These are phyloP conservation scores for Abrostola tripartita DNA, from an alignment of 2,888 invertebrate species.

Conservation along the genomic window DNA sequence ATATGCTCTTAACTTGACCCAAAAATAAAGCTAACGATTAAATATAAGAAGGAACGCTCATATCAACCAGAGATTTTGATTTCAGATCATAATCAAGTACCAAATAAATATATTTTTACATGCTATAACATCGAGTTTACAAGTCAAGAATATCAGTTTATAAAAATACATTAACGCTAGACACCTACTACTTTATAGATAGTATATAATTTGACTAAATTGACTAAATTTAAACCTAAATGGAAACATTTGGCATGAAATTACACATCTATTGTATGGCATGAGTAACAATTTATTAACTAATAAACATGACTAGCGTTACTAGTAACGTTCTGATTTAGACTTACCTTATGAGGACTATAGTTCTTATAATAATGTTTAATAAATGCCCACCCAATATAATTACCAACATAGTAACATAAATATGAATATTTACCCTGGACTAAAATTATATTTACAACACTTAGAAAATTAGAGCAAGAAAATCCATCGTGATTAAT, in stretches of 20 bases:
- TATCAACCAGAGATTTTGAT: constrained; percentile 42
- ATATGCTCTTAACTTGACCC: constrained; percentile 33
- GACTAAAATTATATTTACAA: constrained; percentile 53
- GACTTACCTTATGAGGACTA: constrained; percentile 45
- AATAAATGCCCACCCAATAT: constrained; percentile 43
- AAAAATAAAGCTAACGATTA: constrained; percentile 34
- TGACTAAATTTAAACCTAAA: constrained; percentile 52
- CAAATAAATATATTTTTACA: constrained; percentile 30
- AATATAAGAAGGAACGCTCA: constrained; percentile 37
- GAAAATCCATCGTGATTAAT: constrained; percentile 29
- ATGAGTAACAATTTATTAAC: constrained; percentile 55
- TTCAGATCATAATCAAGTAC: constrained; percentile 37
- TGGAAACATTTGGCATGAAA: constrained; percentile 64
- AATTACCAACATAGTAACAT: constrained; percentile 37
- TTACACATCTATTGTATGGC: constrained; percentile 59
- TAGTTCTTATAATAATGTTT: constrained; percentile 26
- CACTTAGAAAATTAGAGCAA: constrained; percentile 31
- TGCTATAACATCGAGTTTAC: constrained; percentile 36
- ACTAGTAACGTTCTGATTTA: constrained; percentile 66
- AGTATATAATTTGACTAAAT: constrained; percentile 45
- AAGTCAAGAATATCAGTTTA: constrained; percentile 48
- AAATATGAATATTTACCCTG: constrained; percentile 38
- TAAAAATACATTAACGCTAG: constrained; percentile 59
- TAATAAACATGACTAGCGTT: constrained; percentile 70
- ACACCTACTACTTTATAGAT: constrained; percentile 31